Evolutionary conservation across 2,888 invertebrate genomes (phyloP), one percentile per base, ranked within the genome.

Genomic region (Zygothrica quintamaculata): DNA sequence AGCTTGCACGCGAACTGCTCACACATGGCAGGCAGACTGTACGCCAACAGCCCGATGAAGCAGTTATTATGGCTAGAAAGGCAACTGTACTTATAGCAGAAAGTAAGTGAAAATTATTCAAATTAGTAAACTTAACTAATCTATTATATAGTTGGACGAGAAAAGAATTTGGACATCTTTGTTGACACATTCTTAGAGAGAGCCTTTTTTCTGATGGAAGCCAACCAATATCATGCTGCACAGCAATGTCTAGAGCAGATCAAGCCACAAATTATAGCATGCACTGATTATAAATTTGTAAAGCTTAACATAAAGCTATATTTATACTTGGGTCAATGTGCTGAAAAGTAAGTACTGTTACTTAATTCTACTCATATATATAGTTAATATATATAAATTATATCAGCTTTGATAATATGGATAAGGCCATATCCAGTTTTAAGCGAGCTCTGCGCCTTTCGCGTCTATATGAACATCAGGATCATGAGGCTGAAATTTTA

Each of bases 51-150:
- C 74, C 84, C 0, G 68, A 72, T 13, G 69, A 78, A 25, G 87
- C 89, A 0, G 57, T 86, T 1, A 65, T 58, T 3, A 55, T 84
- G 56, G 74, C 77, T 9, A 71, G 80, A 1, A 67, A 65, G 50
- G 89, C 89, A 0, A 65, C 87, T 0, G 53, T 77, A 0, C 57
- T 80, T 0, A 64, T 88, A 29, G 85, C 82, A 0, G 81, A 80
- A 47, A 76, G 89, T 89, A 56, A 71, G 78, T 65, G 15, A 1
- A 1, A 29, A 0, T 1, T 29, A 22, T 12, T n/a, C 15, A 7
- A n/a, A 3, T 7, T 15, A 29, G 1, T 8, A 0, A 13, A n/a
- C 5, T 15, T 46, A 15, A 11, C 29, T 6, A 7, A 25, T 31
- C 3, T 18, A 0, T n/a, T 6, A 0, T 4, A 13, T 11, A 88